Conservation (phyloP, 2,113 vertebrate species). For the Platichthys flesus region DNA sequence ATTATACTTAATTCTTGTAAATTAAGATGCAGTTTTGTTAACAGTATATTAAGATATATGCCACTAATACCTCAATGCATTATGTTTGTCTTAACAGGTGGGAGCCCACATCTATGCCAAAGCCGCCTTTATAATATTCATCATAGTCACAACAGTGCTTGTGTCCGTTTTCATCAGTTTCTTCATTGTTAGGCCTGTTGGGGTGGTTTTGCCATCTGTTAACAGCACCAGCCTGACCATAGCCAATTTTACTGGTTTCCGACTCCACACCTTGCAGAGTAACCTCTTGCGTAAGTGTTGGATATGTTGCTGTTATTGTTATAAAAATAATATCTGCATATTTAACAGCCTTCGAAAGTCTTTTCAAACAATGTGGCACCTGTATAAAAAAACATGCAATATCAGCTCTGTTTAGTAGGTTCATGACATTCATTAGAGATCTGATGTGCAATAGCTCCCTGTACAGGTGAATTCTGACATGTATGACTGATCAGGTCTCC, state of each 20-base stretch:
- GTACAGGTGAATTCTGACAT: background rate
- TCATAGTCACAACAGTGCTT: constrained; percentile 84
- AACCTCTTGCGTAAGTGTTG: constrained; percentile 78
- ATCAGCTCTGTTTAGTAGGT: background rate
- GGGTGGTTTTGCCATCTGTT: constrained; percentile 70
- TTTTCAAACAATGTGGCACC: background rate
- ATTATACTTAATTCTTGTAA: background rate
- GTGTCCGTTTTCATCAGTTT: constrained; percentile 86
- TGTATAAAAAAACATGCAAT: background rate
- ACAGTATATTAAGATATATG: background rate
- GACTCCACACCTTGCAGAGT: constrained; percentile 79
- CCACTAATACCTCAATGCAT: background rate
- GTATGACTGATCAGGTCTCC: background rate
- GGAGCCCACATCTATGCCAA: constrained; percentile 90
- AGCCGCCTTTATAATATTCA: constrained; percentile 88
- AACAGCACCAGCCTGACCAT: constrained; percentile 38
- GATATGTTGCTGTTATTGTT: background rate
- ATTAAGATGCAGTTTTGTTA: background rate
- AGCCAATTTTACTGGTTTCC: constrained; percentile 84
- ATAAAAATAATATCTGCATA: background rate
- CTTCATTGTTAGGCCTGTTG: constrained; percentile 75
- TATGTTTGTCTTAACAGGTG: constrained; percentile 60
- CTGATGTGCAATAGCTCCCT: background rate
- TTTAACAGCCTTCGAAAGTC: background rate
- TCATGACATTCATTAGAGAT: background rate